Base-by-base conservation (phyloP, 2,113 vertebrate species). In the Saguinus imperator region DNA sequence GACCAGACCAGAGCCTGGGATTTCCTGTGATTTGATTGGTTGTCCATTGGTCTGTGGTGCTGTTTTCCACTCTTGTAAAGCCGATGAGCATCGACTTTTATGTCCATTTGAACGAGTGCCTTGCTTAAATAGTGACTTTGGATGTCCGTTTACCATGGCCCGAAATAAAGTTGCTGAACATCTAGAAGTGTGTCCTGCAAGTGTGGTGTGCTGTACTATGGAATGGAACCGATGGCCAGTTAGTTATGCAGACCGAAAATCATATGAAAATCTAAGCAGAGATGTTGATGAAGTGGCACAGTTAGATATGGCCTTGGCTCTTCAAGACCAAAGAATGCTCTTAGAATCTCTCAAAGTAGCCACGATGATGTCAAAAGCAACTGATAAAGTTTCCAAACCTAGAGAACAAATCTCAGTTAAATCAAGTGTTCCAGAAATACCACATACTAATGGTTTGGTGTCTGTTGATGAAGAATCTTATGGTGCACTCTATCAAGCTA, bases 171-270 rank as follows among this genome's bases (percentile, higher is more conserved):
- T 99, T 96, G 99, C 99, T 72, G 99, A 99, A 84, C 99, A 99
- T 97, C 98, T 99, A 40, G 99, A 99, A 98, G 97, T 99, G 84
- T 99, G 99, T 97, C 99, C 99, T 27, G 99, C 99, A 68, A 99
- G 99, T 58, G 99, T 99, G 66, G 99, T 99, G 8, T 99, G 99
- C 98, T 99, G 99, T 98, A 99, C 99, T 35, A 99, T 99, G 99
- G 99, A 99, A 97, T 99, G 99, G 99, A 99, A 99, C 94, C 99
- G 99, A 95, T 99, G 99, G 99, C 99, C 99, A 0, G 99, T 99
- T 95, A 99, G 99, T 98, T 99, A 99, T 0, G 98, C 99, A 92
- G 99, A 99, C 97, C 99, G 99, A 94, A 99, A 99, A 87, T 99
- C 99, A 0, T 99, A 99, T 0, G 99, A 99, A 98, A 99, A 99